Percentiles rank a stretch among this genome's conserved stretches.
Conservation (phyloP, 64 coral and sea anemone genomes). For the Astreopora myriophthalma region DNA sequence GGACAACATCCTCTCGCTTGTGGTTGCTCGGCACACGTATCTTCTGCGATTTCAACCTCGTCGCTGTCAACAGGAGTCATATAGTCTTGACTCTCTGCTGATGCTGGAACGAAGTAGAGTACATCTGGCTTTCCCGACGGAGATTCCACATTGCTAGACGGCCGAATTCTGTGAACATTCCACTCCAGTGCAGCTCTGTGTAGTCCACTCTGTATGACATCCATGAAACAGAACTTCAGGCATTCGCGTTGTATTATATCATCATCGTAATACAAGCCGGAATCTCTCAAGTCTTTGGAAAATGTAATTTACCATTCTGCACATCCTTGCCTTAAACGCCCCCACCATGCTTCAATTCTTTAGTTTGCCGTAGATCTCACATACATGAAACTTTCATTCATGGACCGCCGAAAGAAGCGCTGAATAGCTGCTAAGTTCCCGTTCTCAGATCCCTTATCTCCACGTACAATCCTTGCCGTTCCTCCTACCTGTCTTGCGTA, state of each 20-base stretch:
- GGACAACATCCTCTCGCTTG: conserved; percentile 18
- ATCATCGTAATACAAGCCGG: background rate
- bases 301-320: background rate
- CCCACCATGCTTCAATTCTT: background rate
- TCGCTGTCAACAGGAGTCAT: conserved; percentile 7
- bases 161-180: conserved; percentile 14
- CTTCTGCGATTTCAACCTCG: background rate
- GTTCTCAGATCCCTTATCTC: background rate
- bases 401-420: background rate
- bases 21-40: conserved; percentile 13
- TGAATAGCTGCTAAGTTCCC: background rate
- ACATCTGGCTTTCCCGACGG: background rate
- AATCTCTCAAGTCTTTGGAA: conserved; percentile 37
- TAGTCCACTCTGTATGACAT: background rate
- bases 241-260: background rate
- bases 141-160: background rate
- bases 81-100: conserved; percentile 9
- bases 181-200: background rate
- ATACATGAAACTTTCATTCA: conserved; percentile 27
- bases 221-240: conserved; percentile 10
- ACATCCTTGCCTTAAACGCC: background rate
- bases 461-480: too few species aligned
- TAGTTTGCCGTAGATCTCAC: conserved; percentile 43
- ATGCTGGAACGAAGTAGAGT: background rate
- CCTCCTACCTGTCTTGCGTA: background rate